These are phyloP conservation scores for Ricordea florida DNA, from an alignment of 92 coral and sea anemone genomes.

Conservation along the genomic window DNA sequence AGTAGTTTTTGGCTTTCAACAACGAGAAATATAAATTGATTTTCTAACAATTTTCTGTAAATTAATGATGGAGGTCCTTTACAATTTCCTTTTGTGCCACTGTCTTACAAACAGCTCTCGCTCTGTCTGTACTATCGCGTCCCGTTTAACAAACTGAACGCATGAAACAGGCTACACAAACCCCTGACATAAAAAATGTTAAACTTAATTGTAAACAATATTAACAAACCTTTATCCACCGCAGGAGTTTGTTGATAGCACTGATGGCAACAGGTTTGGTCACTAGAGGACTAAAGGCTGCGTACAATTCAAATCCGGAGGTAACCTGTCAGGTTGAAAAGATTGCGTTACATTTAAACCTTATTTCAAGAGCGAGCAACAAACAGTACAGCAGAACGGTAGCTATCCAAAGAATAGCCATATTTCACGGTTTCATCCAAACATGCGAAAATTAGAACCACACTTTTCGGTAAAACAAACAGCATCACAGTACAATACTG, in stretches of 20 bases:
- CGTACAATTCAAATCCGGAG: slow-evolving; percentile 96
- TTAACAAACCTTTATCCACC: slow-evolving; percentile 94
- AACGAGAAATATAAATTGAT: no score
- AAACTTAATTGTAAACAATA: neutral
- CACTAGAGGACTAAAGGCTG: slow-evolving; percentile 95
- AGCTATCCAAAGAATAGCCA: neutral
- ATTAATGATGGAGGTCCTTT: no score
- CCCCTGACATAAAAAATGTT: neutral
- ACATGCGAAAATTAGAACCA: neutral
- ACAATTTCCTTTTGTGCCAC: no score
- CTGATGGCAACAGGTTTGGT: slow-evolving; percentile 94
- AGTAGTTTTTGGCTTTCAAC: no score
- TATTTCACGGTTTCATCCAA: neutral
- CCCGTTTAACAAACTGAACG: neutral
- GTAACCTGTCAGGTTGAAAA: slow-evolving; percentile 70
- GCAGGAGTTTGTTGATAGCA: slow-evolving; percentile 91
- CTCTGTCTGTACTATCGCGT: no score
- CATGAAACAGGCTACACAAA: neutral
- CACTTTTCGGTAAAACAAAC: neutral
- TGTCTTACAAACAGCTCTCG: no score
- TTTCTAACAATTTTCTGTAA: no score
- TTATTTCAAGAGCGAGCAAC: neutral
- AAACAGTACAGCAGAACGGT: neutral
- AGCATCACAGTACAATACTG: no score
- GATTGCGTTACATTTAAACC: neutral